Evolutionary conservation across 2,888 invertebrate species (phyloP), one percentile per base, ranked within the genome.

Genomic region (Blomia tropicalis): DNA sequence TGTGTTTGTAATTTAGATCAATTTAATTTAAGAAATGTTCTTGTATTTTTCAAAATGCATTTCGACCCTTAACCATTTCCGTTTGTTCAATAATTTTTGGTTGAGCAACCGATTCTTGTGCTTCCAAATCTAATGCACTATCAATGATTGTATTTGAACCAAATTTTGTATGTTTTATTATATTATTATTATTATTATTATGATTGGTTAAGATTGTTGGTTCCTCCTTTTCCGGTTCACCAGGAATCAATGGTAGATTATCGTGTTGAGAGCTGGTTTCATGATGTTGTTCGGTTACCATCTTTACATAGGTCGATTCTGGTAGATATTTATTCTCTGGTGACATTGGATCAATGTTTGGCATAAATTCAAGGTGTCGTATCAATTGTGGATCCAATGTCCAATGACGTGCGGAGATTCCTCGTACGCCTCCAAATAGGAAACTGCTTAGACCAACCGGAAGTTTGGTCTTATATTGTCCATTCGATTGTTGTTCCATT

Each of bases 391-490:
- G 14, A 11, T 63, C 63, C 58, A 64, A 41, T 5, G 58, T 17
- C 64, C 64, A 64, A 32, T 64, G 64, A 4, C 64, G 58, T 17
- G 47, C 65, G 43, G 36, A 58, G 11, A 63, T 4, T 7, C 56
- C 65, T 7, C 63, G 59, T 30, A 65, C 58, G n/a, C 65, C 65
- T 2, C 63, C 63, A n/a, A 64, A 60, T 25, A 64, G 31, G 36
- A 54, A 64, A 29, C 60, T 59, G 58, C 58, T 47, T 32, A 64
- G 23, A 27, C 64, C 64, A 2, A 64, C 64, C 11, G 64, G 64
- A 30, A 64, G 30, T 59, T 58, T 58, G n/a, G 64, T 64, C 43
- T 59, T 64, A 51, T 23, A 30, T 36, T 29, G 25, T 63, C 47
- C 2, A n/a, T 36, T n/a, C 31, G 36, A 23, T 43, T 22, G 11